These are phyloP conservation scores for Pandemis heparana DNA, from an alignment of 2,888 invertebrate species.

Conservation along the genomic window DNA sequence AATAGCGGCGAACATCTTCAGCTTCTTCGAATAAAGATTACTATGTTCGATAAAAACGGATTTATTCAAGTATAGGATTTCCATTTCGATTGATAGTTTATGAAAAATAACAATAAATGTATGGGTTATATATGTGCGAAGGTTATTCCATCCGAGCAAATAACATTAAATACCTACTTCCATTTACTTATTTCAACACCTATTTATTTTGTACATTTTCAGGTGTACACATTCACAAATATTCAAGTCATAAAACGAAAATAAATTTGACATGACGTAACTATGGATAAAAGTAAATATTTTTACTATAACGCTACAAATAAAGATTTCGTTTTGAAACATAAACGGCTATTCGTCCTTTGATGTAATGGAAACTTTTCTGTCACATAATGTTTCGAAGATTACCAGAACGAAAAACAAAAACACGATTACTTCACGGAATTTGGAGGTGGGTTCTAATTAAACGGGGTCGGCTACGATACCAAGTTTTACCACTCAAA, in stretches of 20 bases:
- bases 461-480: constrained; percentile 13
- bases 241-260: constrained; percentile 6
- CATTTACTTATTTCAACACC: background rate
- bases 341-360: constrained; percentile 6
- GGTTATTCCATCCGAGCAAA: background rate
- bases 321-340: background rate
- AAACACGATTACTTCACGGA: constrained; percentile 19
- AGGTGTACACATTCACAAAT: constrained; percentile 2
- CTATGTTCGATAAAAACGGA: constrained; percentile 6
- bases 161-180: background rate
- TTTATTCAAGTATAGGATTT: constrained; percentile 16
- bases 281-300: background rate
- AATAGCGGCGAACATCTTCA: constrained; percentile 1
- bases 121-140: background rate
- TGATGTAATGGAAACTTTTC: background rate
- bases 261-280: constrained; percentile 2
- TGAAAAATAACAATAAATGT: background rate
- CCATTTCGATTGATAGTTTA: constrained; percentile 13
- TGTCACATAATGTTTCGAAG: background rate
- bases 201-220: constrained; percentile 3
- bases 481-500: constrained; percentile 9
- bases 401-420: constrained; percentile 9
- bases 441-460: constrained; percentile 25
- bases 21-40: constrained; percentile 20
- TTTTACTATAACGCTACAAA: background rate